A percentile compares a stretch with the other conserved stretches of the same genome.
Conservation (phyloP, 2,113 vertebrate genomes). For the Hydrochoerus hydrochaeris region DNA sequence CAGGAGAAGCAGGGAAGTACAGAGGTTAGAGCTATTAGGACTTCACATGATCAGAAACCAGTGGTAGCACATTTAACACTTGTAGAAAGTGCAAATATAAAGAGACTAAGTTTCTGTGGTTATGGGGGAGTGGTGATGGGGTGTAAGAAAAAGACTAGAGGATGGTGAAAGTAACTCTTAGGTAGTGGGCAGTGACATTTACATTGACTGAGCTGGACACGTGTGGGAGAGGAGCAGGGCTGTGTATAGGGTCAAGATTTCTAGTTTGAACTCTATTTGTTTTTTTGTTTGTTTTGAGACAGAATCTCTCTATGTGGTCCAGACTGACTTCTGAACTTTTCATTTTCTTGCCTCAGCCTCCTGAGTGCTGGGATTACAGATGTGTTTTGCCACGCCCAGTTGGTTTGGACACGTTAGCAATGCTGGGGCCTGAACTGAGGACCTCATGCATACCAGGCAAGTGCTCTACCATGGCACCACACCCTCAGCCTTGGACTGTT, state of each 20-base stretch:
- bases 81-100: not conserved
- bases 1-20: not conserved
- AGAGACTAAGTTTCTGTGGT: not conserved
- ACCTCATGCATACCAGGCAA: not conserved
- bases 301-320: not conserved
- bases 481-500: not conserved
- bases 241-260: not conserved
- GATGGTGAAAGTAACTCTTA: not conserved
- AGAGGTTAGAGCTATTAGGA: not conserved
- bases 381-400: not conserved
- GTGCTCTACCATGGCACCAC: not conserved
- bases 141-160: not conserved
- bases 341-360: not conserved
- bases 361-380: not conserved
- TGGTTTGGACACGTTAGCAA: not conserved
- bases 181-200: not conserved
- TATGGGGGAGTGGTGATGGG: not conserved
- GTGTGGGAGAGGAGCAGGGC: not conserved
- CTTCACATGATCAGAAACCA: not conserved
- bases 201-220: conserved; percentile 1
- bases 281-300: not conserved
- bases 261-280: not conserved
- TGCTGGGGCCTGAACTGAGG: not conserved
- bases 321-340: not conserved
- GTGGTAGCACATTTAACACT: not conserved